Conservation (phyloP, 2,797 vertebrate species). For the Sebastes diploproa region DNA sequence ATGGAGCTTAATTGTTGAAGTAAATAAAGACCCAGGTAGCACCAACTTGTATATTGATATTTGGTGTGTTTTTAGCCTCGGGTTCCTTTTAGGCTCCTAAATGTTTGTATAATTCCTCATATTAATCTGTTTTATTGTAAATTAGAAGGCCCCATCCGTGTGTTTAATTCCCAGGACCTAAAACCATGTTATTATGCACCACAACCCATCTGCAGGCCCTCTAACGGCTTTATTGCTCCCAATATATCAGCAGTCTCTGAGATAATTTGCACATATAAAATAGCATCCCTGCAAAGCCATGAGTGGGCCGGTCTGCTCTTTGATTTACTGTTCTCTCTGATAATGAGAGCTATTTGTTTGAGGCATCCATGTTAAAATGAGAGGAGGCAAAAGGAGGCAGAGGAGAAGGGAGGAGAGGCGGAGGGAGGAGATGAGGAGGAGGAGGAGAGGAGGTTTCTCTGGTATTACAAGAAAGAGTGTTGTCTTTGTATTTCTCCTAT, state of each 20-base stretch:
- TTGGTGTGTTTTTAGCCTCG: not conserved
- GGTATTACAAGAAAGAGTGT: not conserved
- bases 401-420: not conserved
- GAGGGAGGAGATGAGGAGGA: not conserved
- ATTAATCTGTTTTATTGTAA: not conserved
- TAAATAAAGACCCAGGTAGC: not conserved
- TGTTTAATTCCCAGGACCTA: not conserved
- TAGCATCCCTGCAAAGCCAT: not conserved
- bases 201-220: not conserved
- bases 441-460: not conserved
- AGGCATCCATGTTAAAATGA: not conserved
- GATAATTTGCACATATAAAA: not conserved
- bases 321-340: conserved; percentile 5
- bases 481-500: not conserved
- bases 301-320: not conserved
- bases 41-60: not conserved
- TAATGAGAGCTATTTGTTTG: not conserved
- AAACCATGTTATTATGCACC: not conserved
- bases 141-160: not conserved
- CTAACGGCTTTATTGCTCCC: not conserved
- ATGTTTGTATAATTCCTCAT: not conserved
- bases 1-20: not conserved
- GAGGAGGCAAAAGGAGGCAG: not conserved
- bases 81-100: not conserved
- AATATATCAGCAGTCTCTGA: conserved; percentile 1